Conservation (phyloP, 2,797 vertebrate species). For the Tenualosa ilisha region DNA sequence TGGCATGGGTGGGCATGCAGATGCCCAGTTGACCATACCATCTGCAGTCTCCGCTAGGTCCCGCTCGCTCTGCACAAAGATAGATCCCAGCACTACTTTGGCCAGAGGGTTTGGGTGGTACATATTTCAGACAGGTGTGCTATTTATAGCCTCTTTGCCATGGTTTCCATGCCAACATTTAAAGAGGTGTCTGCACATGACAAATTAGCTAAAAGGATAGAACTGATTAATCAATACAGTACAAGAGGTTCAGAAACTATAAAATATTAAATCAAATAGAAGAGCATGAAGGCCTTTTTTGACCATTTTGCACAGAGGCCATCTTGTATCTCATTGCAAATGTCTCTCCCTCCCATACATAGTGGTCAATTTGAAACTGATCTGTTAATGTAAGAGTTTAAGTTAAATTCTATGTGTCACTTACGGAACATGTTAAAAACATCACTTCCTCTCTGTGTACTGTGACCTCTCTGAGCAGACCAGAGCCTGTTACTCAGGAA, state of each 20-base stretch:
- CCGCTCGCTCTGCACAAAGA: neutral
- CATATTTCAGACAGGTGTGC: conserved; percentile 44
- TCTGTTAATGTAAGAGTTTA: neutral
- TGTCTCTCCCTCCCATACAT: neutral
- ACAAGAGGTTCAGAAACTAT: neutral
- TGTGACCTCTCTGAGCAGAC: neutral
- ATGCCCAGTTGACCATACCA: conserved; percentile 53
- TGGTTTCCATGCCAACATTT: conserved; percentile 51
- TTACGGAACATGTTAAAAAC: neutral
- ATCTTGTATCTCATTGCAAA: neutral
- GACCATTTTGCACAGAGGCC: neutral
- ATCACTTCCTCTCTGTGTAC: neutral
- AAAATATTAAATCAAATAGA: conserved; percentile 3
- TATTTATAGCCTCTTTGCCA: conserved; percentile 40
- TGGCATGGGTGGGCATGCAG: conserved; percentile 44
- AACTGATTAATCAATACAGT: conserved; percentile 5
- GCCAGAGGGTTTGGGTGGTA: conserved; percentile 17
- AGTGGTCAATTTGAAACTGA: neutral
- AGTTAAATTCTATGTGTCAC: neutral
- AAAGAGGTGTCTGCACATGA: conserved; percentile 17
- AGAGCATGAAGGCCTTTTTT: neutral
- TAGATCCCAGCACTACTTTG: conserved; percentile 28
- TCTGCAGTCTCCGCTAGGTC: conserved; percentile 40
- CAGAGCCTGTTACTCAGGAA: neutral
- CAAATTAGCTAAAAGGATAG: conserved; percentile 10